Percentiles rank a stretch among this genome's conserved stretches.
phyloP scores from a whole-genome alignment of 37 sponge, comb jelly and placozoan species.

The Chondrilla cf. caribensis region DNA sequence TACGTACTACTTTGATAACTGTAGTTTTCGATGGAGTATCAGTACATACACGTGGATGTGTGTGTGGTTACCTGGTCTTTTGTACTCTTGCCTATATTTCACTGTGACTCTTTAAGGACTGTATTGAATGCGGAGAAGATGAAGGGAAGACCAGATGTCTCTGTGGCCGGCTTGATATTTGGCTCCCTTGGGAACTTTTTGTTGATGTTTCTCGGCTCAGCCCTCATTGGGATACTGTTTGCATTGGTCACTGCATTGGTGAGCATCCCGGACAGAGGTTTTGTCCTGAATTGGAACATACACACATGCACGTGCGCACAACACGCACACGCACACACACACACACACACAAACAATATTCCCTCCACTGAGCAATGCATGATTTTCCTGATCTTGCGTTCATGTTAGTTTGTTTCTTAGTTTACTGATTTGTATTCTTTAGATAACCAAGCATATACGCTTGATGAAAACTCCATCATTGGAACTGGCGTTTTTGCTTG shows the following conservation, averaged over 20 bases:
- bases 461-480: conserved; percentile 76
- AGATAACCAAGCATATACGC: conserved; percentile 76
- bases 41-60: too few relatives aligned
- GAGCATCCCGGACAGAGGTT: background rate
- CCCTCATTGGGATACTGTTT: conserved; percentile 69
- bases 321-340: too few relatives aligned
- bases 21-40: too few relatives aligned
- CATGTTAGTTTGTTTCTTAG: too few relatives aligned
- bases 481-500: conserved; percentile 80
- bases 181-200: conserved; percentile 77
- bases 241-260: conserved; percentile 88
- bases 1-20: too few relatives aligned
- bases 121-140: conserved; percentile 2
- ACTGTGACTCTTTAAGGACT: too few relatives aligned
- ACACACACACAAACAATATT: too few relatives aligned
- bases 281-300: background rate
- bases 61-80: background rate
- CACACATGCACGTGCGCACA: background rate
- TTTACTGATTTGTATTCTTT: too few relatives aligned
- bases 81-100: background rate
- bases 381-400: too few relatives aligned
- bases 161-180: conserved; percentile 17
- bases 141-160: background rate
- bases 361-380: background rate
- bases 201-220: conserved; percentile 80